phyloP scores from a whole-genome alignment of 1,140 invertebrate genomes.

The Ceratitis capitata region DNA sequence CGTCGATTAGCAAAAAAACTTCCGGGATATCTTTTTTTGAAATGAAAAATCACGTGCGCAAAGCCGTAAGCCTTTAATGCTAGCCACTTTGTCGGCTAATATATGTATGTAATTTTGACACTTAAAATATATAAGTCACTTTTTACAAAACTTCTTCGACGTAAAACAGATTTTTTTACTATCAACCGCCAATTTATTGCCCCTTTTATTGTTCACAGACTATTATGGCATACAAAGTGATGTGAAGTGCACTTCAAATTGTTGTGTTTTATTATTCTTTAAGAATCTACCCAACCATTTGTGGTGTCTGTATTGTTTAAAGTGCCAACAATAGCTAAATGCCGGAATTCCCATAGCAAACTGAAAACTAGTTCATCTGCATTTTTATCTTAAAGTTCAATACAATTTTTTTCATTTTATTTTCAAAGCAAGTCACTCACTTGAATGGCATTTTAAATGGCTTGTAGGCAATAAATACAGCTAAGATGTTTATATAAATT shows the following conservation, averaged over 20 bases:
- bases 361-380: not conserved
- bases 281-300: not conserved
- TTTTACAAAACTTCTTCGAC: not conserved
- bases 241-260: conserved; percentile 22
- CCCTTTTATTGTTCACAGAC: not conserved
- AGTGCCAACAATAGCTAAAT: not conserved
- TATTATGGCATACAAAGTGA: not conserved
- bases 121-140: not conserved
- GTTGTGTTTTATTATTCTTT: no score
- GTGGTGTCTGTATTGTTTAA: not conserved
- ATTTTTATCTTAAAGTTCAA: not conserved
- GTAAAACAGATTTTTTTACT: not conserved
- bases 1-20: not conserved
- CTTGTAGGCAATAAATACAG: not conserved
- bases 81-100: not conserved
- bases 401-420: not conserved
- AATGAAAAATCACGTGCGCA: not conserved
- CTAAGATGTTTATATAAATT: not conserved
- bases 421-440: not conserved
- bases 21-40: no score
- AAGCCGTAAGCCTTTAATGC: not conserved
- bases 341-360: not conserved
- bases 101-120: not conserved
- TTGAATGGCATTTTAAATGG: not conserved
- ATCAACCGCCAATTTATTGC: no score